A percentile compares a stretch with the other conserved stretches of the same genome.
Evolutionary conservation across 2,797 vertebrate species (phyloP).

Genomic region (Mycteria americana): DNA sequence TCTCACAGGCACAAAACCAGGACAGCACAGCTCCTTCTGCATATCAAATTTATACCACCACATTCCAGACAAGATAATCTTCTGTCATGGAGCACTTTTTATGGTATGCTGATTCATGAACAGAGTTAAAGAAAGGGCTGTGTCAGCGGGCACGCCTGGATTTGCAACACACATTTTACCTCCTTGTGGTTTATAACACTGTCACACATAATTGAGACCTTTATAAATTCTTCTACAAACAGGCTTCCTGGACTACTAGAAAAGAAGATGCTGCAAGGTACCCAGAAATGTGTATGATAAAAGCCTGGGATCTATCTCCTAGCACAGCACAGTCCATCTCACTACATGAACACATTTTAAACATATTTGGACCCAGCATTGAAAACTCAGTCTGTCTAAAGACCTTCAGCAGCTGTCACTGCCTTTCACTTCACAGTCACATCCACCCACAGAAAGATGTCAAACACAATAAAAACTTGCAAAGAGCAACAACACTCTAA

Average conservation of each 20-base stretch:
- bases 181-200: neutral
- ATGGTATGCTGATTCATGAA: conserved; percentile 11
- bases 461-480: neutral
- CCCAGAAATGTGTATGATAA: neutral
- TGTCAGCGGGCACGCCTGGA: neutral
- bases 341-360: neutral
- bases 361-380: neutral
- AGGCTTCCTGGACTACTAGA: neutral
- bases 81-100: neutral
- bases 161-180: conserved; percentile 12
- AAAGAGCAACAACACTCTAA: neutral
- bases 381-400: neutral
- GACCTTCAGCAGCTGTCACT: neutral
- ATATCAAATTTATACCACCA: neutral
- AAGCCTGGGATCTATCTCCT: neutral
- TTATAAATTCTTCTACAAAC: conserved; percentile 34
- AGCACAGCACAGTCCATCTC: neutral
- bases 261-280: neutral
- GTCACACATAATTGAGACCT: neutral
- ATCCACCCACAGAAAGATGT: neutral
- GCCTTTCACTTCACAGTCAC: neutral
- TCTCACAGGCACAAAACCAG: neutral
- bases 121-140: conserved; percentile 11
- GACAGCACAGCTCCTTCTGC: neutral
- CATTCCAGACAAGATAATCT: conserved; percentile 1